Conservation (phyloP, 2,113 vertebrate species). For the Aspidoscelis tigris region DNA sequence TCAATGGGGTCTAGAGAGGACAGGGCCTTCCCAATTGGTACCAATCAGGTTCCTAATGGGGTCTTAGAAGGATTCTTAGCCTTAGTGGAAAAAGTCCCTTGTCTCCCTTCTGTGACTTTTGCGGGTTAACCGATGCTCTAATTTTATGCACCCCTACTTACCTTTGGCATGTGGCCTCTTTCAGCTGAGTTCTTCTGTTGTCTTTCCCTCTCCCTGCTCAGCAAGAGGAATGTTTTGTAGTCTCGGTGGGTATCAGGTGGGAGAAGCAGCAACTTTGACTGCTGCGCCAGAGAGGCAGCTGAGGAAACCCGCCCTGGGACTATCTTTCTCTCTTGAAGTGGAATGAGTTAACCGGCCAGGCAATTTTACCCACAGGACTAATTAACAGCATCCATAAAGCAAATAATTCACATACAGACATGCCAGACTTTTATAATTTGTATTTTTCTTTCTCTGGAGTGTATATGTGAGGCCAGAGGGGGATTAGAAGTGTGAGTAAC, state of each 20-base stretch:
- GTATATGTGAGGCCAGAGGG: neutral
- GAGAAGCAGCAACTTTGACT: neutral
- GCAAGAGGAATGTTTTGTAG: neutral
- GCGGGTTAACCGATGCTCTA: neutral
- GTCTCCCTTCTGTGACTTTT: too few species aligned
- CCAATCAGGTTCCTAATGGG: too few species aligned
- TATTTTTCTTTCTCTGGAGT: neutral
- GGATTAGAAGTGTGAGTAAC: slow-evolving; percentile 4
- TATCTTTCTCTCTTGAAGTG: neutral
- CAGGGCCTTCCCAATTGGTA: too few species aligned
- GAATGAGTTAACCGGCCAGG: neutral
- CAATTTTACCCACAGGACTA: neutral
- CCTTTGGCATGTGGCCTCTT: neutral
- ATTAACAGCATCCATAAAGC: neutral
- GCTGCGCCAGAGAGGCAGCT: neutral
- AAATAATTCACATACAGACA: neutral
- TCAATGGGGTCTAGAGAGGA: too few species aligned
- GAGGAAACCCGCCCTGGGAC: neutral
- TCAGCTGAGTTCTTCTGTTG: neutral
- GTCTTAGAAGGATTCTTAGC: too few species aligned
- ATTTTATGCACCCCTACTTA: neutral
- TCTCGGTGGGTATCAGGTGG: neutral
- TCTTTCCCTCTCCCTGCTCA: neutral
- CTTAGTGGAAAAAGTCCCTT: too few species aligned
- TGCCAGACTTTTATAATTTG: neutral